A percentile compares a stretch with the other conserved stretches of the same genome.
Evolutionary conservation across 2,888 invertebrate species (phyloP).

Genomic region (Lymantria monacha): DNA sequence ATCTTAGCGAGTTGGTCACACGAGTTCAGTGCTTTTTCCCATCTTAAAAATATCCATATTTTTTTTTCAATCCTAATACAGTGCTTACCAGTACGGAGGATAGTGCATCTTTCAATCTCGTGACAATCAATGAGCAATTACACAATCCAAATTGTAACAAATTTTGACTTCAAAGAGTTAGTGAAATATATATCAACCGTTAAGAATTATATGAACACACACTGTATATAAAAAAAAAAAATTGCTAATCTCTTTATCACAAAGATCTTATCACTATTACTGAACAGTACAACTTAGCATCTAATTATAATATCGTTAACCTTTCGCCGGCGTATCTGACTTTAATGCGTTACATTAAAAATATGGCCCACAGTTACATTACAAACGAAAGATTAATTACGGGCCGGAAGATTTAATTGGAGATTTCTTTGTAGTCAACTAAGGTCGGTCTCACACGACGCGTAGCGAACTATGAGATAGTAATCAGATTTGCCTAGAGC

Average conservation of each 20-base stretch:
- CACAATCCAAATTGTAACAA: too few species aligned
- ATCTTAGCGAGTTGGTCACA: too few species aligned
- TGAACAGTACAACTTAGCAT: constrained; percentile 15
- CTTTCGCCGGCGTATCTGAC: constrained; percentile 19
- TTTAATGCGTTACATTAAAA: constrained; percentile 16
- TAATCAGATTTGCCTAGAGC: background rate
- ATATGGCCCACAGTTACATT: constrained; percentile 7
- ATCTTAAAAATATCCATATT: too few species aligned
- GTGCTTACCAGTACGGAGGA: too few species aligned
- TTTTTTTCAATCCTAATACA: too few species aligned
- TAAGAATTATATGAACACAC: constrained; percentile 1
- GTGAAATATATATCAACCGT: too few species aligned
- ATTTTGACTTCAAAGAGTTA: too few species aligned
- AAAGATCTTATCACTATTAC: constrained; percentile 22
- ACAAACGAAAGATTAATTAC: constrained; percentile 19
- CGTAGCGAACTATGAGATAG: background rate
- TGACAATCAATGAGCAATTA: too few species aligned
- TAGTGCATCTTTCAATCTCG: too few species aligned
- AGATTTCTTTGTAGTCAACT: constrained; percentile 5
- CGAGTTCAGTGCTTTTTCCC: too few species aligned
- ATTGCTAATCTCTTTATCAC: constrained; percentile 16
- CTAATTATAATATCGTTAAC: constrained; percentile 32
- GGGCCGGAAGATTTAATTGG: constrained; percentile 19
- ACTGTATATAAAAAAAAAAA: constrained; percentile 9
- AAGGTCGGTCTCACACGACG: constrained; percentile 3